Evolutionary conservation across 2,113 vertebrate species (phyloP).

Genomic region (Pollimyrus isidori): DNA sequence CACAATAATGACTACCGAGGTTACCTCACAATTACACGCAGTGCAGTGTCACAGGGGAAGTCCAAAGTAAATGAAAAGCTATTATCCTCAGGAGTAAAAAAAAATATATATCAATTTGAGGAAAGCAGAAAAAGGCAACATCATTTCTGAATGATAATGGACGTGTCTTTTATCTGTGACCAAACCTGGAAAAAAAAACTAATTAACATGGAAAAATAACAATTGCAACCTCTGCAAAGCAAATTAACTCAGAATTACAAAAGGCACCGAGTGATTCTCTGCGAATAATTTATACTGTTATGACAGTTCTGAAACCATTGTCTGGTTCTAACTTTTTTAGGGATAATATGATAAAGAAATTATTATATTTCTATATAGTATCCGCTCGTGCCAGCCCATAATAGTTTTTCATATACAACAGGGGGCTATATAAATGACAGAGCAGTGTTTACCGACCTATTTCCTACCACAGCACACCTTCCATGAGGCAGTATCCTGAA

Average conservation of each 20-base stretch:
- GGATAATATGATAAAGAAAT: background rate
- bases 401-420: background rate
- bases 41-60: background rate
- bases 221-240: background rate
- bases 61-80: slow-evolving; percentile 13
- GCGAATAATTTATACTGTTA: background rate
- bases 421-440: background rate
- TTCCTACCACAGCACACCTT: background rate
- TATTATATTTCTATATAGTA: background rate
- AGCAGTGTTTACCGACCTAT: background rate
- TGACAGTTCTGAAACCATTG: slow-evolving; percentile 1
- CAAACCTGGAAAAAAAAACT: background rate
- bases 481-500: background rate
- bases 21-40: background rate
- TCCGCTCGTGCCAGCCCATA: background rate
- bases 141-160: background rate
- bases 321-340: background rate
- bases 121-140: background rate
- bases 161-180: background rate
- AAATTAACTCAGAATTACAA: background rate
- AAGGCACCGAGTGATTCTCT: background rate
- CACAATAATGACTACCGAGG: background rate
- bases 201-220: background rate
- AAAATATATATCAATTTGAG: background rate
- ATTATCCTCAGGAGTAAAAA: slow-evolving; percentile 1